These are phyloP conservation scores for Ia io DNA, from an alignment of 2,113 vertebrate species.

Conservation along the genomic window DNA sequence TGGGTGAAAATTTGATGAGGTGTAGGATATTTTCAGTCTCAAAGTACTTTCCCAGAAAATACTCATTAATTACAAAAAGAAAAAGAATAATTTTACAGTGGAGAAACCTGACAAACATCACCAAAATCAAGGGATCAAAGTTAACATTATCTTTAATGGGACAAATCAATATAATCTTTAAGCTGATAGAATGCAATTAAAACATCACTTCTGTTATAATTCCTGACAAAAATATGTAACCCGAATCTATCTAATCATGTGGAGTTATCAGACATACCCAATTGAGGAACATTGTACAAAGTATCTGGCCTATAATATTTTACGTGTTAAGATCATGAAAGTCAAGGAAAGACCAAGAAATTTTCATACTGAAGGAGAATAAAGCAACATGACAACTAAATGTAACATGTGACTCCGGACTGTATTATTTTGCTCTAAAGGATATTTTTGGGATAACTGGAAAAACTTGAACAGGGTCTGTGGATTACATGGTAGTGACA, in stretches of 20 bases:
- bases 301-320: neutral
- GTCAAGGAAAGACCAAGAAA: neutral
- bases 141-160: neutral
- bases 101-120: neutral
- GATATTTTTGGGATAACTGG: neutral
- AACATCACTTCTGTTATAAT: neutral
- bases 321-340: neutral
- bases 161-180: conserved; percentile 10
- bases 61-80: conserved; percentile 3
- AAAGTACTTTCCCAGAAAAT: conserved; percentile 18
- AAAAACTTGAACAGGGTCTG: neutral
- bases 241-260: neutral
- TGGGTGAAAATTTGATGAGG: neutral
- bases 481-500: neutral
- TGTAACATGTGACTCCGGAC: neutral
- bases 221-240: conserved; percentile 14
- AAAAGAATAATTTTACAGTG: conserved; percentile 39
- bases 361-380: neutral
- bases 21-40: neutral
- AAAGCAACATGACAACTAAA: neutral
- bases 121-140: neutral
- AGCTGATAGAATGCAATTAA: neutral
- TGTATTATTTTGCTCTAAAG: neutral
- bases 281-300: neutral
- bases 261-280: neutral